phyloP scores from a whole-genome alignment of 35 echinoderm and acorn worm species.

The Heliocidaris tuberculata region DNA sequence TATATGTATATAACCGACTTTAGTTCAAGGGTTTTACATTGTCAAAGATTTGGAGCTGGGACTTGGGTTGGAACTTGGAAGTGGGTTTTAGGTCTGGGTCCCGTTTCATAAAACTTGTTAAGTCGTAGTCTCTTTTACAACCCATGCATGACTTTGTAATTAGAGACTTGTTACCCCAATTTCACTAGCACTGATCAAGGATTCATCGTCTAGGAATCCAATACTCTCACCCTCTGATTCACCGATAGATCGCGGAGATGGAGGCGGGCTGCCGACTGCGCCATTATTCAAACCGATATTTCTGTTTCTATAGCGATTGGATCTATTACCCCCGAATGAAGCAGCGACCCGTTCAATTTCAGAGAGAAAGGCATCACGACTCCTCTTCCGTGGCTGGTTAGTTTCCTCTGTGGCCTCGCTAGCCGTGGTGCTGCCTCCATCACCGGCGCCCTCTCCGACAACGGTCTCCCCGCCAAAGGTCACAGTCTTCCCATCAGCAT shows the following conservation, averaged over 20 bases:
- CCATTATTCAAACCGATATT: background rate
- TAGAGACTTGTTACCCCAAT: constrained; percentile 21
- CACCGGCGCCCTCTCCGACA: constrained; percentile 11
- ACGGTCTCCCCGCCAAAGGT: constrained; percentile 29
- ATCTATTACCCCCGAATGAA: background rate
- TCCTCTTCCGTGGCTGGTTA: background rate
- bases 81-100: no score
- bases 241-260: background rate
- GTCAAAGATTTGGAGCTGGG: no score
- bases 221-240: background rate
- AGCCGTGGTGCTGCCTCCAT: background rate
- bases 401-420: background rate
- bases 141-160: background rate
- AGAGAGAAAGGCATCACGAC: background rate
- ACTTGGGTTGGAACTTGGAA: no score
- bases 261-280: background rate
- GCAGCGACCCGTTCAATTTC: background rate
- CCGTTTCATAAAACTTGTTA: no score
- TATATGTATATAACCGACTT: no score
- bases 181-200: background rate
- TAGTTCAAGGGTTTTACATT: no score
- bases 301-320: background rate
- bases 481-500: constrained; percentile 27
- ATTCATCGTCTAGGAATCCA: background rate
- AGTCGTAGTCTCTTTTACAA: background rate